Base-by-base conservation (phyloP, 2,888 invertebrate genomes). In the Mythimna loreyi region DNA sequence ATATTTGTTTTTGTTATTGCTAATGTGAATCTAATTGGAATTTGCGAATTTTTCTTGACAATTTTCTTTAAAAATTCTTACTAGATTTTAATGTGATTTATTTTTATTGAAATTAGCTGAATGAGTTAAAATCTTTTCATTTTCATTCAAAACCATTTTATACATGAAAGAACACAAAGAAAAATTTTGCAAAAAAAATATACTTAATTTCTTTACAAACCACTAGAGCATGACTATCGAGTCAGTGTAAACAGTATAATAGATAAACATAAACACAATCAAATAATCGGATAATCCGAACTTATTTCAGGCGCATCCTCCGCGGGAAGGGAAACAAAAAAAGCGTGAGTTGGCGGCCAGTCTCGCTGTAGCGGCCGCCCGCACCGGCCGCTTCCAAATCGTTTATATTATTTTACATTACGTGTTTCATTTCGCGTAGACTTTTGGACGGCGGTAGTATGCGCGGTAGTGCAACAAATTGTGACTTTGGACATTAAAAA, bases 391-490 rank as follows among this genome's bases (percentile, higher is more conserved):
- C 95, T 88, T 91, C 90, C 90, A 91, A 89, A 90, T 87, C 89
- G 88, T 92, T 92, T 92, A 89, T 92, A 92, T 94, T 94, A 92
- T 93, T 93, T 94, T 95, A 91, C 87, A 89, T 95, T 95, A 95
- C 95, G 95, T 93, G 94, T 95, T 96, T 95, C 91, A 91, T 95
- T 96, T 95, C 95, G 95, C 94, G 95, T 95, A 94, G 93, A 92
- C 91, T 93, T 89, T 93, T 93, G 94, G 94, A 94, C 94, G 89
- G 95, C 94, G 94, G 92, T 92, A 90, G 91, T 90, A 89, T 87
- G 90, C 92, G 93, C 92, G 92, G 88, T 90, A 93, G 93, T 92
- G 91, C 90, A 91, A 90, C 85, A 94, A 94, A 94, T 94, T 94
- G 94, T 95, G 94, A 94, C 91, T 94, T 94, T 92, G 92, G 93